A percentile compares a stretch with the other conserved stretches of the same genome.
These are phyloP conservation scores for Amphiprion percula DNA, from an alignment of 2,113 vertebrate genomes.

Conservation along the genomic window DNA sequence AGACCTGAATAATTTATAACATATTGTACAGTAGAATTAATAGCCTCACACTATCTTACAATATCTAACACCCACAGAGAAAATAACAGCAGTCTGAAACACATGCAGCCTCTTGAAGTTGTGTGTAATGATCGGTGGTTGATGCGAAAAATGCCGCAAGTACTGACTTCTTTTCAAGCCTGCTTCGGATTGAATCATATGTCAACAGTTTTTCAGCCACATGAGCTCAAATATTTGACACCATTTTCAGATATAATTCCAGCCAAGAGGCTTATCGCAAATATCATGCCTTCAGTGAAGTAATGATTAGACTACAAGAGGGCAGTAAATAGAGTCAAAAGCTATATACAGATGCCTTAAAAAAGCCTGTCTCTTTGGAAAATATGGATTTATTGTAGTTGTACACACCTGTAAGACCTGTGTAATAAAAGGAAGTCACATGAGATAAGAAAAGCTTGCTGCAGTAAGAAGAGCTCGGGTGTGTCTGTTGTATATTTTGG, in stretches of 20 bases:
- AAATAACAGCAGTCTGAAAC: constrained; percentile 29
- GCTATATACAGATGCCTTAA: background rate
- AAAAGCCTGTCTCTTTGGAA: background rate
- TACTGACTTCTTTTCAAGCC: background rate
- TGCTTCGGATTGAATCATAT: constrained; percentile 9
- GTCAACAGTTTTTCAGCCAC: background rate
- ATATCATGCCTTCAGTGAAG: constrained; percentile 5
- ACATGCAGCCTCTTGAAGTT: constrained; percentile 9
- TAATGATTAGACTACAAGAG: constrained; percentile 15
- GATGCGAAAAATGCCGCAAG: background rate
- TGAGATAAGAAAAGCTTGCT: background rate
- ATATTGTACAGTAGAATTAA: constrained; percentile 29
- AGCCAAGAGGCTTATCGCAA: background rate
- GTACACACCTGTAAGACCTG: background rate
- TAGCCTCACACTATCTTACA: constrained; percentile 23
- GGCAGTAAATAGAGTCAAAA: constrained; percentile 14
- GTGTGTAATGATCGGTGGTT: constrained; percentile 28
- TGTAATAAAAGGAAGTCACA: background rate
- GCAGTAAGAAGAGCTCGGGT: background rate
- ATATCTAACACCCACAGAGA: constrained; percentile 40
- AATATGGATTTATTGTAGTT: constrained; percentile 4
- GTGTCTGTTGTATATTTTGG: background rate
- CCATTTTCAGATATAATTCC: constrained; percentile 19
- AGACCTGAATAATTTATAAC: constrained; percentile 47
- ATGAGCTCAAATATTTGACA: constrained; percentile 7